A percentile compares a stretch with the other conserved stretches of the same genome.
These are phyloP conservation scores for Epirrhoe alternata DNA, from an alignment of 2,888 invertebrate genomes.

Conservation along the genomic window DNA sequence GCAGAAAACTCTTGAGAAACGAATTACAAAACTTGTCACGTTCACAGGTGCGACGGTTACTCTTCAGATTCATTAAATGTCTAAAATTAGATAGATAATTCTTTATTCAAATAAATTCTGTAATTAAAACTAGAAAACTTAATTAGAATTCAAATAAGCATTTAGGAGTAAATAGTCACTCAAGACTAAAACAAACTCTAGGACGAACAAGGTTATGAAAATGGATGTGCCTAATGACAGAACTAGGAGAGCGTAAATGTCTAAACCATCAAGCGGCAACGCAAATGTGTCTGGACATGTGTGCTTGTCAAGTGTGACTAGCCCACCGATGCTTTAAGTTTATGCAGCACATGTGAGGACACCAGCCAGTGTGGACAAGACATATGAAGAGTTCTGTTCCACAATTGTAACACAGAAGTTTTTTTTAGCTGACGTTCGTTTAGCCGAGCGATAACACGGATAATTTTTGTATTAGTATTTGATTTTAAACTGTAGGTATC, in stretches of 20 bases:
- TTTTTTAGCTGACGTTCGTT: too few species aligned
- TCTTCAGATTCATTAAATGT: too few species aligned
- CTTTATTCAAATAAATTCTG: not conserved
- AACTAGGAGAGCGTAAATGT: not conserved
- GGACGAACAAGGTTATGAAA: not conserved
- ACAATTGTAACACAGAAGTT: too few species aligned
- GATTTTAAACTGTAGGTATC: too few species aligned
- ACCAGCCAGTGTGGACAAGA: too few species aligned
- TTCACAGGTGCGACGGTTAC: too few species aligned
- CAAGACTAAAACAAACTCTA: not conserved
- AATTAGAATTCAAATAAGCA: not conserved
- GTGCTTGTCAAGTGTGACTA: conserved; percentile 15
- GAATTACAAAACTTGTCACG: not conserved
- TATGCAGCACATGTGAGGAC: not conserved
- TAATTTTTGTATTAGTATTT: too few species aligned
- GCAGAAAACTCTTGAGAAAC: not conserved
- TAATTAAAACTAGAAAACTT: not conserved
- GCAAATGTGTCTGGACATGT: conserved; percentile 10
- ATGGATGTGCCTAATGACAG: not conserved
- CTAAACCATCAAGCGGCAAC: conserved; percentile 15
- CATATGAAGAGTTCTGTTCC: too few species aligned
- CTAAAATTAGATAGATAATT: too few species aligned
- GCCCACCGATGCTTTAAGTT: not conserved
- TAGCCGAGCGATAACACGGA: too few species aligned
- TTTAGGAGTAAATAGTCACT: not conserved